These are phyloP conservation scores for Typhlomys cinereus DNA, from an alignment of 2,113 vertebrate genomes.

Conservation along the genomic window DNA sequence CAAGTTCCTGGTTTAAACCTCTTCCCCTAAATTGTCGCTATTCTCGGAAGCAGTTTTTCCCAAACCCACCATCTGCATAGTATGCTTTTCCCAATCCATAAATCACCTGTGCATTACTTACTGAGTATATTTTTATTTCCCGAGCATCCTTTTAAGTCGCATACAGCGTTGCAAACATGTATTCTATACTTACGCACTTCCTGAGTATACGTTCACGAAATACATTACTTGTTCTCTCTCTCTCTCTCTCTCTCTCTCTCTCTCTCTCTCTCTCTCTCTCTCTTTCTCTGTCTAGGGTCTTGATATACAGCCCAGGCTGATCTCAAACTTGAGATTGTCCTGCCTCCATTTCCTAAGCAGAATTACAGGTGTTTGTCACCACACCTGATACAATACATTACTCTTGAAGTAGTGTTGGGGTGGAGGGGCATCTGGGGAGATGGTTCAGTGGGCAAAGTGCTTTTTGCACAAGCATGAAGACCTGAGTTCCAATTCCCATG, in stretches of 20 bases:
- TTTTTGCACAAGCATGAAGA: too few species aligned
- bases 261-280: too few species aligned
- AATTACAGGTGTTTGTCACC: too few species aligned
- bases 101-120: not conserved
- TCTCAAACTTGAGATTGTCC: too few species aligned
- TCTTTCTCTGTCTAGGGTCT: too few species aligned
- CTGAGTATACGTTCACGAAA: not conserved
- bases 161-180: not conserved
- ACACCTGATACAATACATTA: not conserved
- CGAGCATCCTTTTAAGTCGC: not conserved
- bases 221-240: not conserved
- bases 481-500: too few species aligned
- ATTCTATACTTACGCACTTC: not conserved
- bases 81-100: not conserved
- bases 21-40: not conserved
- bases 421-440: too few species aligned
- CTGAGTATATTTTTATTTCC: not conserved
- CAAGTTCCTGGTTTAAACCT: conserved; percentile 5
- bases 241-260: too few species aligned
- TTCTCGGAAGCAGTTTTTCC: not conserved
- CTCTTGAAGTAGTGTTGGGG: not conserved
- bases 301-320: too few species aligned
- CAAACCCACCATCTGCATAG: not conserved
- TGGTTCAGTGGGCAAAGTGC: too few species aligned
- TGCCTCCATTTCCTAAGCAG: too few species aligned